These are phyloP conservation scores for Physocephala rufipes DNA, from an alignment of 2,888 invertebrate genomes.

Conservation along the genomic window DNA sequence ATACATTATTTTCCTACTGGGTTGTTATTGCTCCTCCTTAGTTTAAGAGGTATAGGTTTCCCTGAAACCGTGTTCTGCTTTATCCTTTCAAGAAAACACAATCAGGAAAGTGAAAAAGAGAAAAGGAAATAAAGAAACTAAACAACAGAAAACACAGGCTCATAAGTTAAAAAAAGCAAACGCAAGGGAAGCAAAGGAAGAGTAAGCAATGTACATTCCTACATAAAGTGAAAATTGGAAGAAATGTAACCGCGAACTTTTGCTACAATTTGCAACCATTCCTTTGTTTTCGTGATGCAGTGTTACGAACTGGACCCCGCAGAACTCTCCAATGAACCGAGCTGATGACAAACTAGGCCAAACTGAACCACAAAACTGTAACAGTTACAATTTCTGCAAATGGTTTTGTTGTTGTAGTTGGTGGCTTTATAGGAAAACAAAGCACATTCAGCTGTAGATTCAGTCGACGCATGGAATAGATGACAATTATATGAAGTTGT, in stretches of 20 bases:
- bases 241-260: constrained; percentile 33
- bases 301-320: too few relatives aligned
- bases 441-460: neutral
- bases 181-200: neutral
- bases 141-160: neutral
- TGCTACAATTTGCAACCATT: constrained; percentile 23
- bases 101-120: neutral
- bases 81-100: neutral
- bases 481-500: too few relatives aligned
- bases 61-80: neutral
- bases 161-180: too few relatives aligned
- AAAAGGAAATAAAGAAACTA: neutral
- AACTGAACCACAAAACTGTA: neutral
- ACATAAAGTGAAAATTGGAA: constrained; percentile 27
- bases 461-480: too few relatives aligned
- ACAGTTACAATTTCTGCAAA: neutral
- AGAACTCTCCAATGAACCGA: too few relatives aligned
- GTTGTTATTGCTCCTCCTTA: too few relatives aligned
- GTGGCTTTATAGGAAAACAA: neutral
- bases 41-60: too few relatives aligned
- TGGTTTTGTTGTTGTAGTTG: neutral
- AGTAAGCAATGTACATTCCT: neutral
- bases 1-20: too few relatives aligned
- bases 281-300: neutral
- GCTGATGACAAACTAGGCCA: constrained; percentile 1